Evolutionary conservation across 2,888 invertebrate species (phyloP), one percentile per base, ranked within the genome.

Genomic region (Stegophylla sp.): DNA sequence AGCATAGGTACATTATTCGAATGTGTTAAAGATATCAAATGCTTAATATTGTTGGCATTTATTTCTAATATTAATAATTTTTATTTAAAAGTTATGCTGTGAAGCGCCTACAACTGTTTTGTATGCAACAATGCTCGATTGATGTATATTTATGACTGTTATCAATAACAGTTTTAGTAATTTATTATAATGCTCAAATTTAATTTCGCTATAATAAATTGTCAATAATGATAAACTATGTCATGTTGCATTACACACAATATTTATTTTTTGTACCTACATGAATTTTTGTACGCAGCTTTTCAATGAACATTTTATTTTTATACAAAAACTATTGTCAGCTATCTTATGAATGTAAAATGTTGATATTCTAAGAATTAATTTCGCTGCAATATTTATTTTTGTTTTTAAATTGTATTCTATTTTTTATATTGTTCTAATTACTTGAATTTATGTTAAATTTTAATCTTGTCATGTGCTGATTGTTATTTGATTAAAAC

Each of bases 401-500:
- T 56, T n/a, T n/a, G n/a, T 56, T 12, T 56, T 56, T 20, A 23
- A 23, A 66, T 15, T 45, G 1, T 5, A 26, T 43, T 23, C 20
- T 66, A 66, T 66, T 66, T 72, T 34, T 43, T 43, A n/a, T 59
- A 59, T 45, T 5, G n/a, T 69, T 51, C 28, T 51, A n/a, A 72
- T 53, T 71, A 20, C 17, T 34, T 53, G 3, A 34, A 53, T 53
- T 1, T 43, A 56, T 12, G 20, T 43, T 23, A 7, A 13, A 20
- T 43, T 23, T 41, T 41, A 23, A 20, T n/a, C 3, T 9, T 13
- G 15, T 45, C 20, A 56, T 51, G n/a, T 48, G 17, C 12, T 17
- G 12, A 34, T 69, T 51, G 69, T 71, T 71, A 71, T 71, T 71
- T 53, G 7, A 53, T 69, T 56, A 26, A 51, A 69, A 69, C 17